Evolutionary conservation across 2,797 vertebrate species (phyloP).

Genomic region (Spatula versicolor): DNA sequence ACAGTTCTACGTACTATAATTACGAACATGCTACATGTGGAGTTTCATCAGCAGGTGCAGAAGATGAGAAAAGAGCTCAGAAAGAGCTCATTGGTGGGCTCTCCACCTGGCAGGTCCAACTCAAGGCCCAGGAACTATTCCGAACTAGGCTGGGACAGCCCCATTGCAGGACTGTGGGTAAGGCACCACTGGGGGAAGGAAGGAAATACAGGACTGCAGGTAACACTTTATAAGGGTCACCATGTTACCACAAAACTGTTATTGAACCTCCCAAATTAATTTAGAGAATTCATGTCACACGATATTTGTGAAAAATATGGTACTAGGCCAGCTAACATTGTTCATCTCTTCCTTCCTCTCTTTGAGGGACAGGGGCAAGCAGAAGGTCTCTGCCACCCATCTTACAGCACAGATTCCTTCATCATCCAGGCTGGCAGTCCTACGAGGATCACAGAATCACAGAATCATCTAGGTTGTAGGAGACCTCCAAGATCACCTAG

Average conservation of each 20-base stretch:
- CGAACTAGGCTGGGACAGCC: background rate
- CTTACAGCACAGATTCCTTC: background rate
- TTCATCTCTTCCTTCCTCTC: background rate
- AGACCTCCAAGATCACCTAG: no score
- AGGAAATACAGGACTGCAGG: background rate
- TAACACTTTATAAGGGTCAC: background rate
- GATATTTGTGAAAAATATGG: background rate
- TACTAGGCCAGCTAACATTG: background rate
- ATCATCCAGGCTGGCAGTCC: background rate
- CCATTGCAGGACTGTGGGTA: background rate
- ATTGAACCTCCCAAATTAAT: background rate
- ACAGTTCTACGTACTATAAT: constrained; percentile 37
- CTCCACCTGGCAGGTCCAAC: rapidly evolving
- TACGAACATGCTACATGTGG: constrained; percentile 3
- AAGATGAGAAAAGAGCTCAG: background rate
- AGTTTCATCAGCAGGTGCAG: background rate
- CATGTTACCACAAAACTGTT: background rate
- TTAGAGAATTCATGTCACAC: background rate
- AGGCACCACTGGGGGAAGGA: background rate
- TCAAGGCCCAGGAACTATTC: background rate
- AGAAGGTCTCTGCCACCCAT: background rate
- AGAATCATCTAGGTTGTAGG: no score
- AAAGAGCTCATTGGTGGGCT: background rate
- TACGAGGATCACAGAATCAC: background rate
- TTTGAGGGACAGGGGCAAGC: background rate